Evolutionary conservation across 2,113 vertebrate genomes (phyloP).

Genomic region (Anolis sagrei): DNA sequence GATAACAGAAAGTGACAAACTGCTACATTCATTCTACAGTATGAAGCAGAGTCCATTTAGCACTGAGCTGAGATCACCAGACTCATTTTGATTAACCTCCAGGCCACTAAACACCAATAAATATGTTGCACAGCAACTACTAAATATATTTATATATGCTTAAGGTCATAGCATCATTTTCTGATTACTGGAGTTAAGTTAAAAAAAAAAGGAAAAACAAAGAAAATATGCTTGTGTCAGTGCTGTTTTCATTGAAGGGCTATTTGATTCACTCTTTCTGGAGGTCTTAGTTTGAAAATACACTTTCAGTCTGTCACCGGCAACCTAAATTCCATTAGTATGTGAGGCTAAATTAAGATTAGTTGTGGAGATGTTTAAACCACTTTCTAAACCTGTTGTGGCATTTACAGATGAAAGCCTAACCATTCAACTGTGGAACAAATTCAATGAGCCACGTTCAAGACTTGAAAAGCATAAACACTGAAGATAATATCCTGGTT

Average conservation of each 20-base stretch:
- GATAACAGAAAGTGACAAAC: conserved; percentile 68
- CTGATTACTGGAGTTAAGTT: conserved; percentile 56
- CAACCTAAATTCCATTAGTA: conserved; percentile 52
- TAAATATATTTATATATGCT: conserved; percentile 64
- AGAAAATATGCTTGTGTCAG: conserved; percentile 63
- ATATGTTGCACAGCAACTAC: conserved; percentile 55
- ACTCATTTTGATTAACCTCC: conserved; percentile 66
- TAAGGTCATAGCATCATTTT: conserved; percentile 64
- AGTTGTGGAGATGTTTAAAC: conserved; percentile 37
- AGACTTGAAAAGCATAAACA: conserved; percentile 32
- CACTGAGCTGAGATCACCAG: conserved; percentile 55
- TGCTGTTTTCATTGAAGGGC: conserved; percentile 58
- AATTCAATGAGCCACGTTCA: conserved; percentile 2
- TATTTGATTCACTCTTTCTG: conserved; percentile 29
- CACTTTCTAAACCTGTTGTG: conserved; percentile 30
- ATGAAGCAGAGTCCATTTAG: conserved; percentile 61
- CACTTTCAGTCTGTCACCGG: conserved; percentile 40
- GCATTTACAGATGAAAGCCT: conserved; percentile 66
- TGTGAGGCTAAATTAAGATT: conserved; percentile 53
- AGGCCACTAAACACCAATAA: conserved; percentile 61
- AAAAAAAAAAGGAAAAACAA: conserved; percentile 18
- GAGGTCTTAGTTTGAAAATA: conserved; percentile 33
- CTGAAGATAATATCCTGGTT: neutral
- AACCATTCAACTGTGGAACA: conserved; percentile 35
- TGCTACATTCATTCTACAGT: conserved; percentile 56